phyloP scores from a whole-genome alignment of 2,797 vertebrate species.

The Rhabdomys pumilio region DNA sequence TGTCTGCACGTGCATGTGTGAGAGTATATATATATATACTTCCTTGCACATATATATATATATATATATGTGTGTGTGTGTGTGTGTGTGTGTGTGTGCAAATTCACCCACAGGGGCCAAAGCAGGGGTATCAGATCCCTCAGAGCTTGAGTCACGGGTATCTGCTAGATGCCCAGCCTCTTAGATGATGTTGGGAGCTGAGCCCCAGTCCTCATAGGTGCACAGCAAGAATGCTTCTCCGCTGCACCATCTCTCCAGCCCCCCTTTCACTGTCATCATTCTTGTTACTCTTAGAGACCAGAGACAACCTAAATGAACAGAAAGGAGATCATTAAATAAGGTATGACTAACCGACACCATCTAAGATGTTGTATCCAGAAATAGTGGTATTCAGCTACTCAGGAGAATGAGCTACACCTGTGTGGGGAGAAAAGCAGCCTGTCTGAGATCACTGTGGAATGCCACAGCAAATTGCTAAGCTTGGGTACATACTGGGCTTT shows the following conservation, averaged over 20 bases:
- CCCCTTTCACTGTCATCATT: neutral
- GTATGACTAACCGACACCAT: neutral
- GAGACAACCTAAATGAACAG: neutral
- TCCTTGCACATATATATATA: no score
- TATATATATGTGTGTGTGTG: no score
- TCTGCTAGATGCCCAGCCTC: neutral
- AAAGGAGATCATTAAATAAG: neutral
- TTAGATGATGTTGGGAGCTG: neutral
- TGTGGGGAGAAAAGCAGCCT: neutral
- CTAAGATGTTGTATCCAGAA: constrained; percentile 2
- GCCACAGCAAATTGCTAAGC: neutral
- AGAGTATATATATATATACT: no score
- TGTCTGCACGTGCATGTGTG: no score
- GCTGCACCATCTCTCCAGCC: neutral
- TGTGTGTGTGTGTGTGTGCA: neutral
- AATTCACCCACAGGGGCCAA: neutral
- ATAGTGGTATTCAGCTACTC: neutral
- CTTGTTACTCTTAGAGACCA: constrained; percentile 35
- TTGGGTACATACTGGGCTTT: neutral
- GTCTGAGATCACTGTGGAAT: neutral
- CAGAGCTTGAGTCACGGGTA: neutral
- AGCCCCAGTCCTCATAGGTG: neutral
- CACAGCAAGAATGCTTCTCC: neutral
- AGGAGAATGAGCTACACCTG: neutral
- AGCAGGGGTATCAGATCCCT: no score